Percentiles rank a stretch among this genome's conserved stretches.
Conservation (phyloP, 2,113 vertebrate genomes). For the Bufo bufo region DNA sequence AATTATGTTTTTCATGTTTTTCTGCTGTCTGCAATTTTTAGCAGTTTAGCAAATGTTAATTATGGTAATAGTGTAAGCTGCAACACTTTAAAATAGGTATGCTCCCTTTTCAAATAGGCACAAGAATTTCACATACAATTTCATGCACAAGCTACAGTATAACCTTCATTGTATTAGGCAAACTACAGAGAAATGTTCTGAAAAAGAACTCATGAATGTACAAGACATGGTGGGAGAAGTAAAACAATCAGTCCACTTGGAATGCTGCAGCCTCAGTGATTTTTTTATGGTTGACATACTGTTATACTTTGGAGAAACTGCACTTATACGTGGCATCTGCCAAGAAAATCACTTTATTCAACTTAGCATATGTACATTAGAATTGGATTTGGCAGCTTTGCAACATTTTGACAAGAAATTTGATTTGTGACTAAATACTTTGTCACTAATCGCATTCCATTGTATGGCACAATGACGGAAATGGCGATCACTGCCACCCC, state of each 20-base stretch:
- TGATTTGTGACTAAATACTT: too few species aligned
- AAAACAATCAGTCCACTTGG: background rate
- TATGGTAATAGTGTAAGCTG: background rate
- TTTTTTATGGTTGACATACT: background rate
- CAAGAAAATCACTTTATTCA: constrained; percentile 11
- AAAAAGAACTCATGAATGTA: background rate
- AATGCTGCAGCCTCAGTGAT: background rate
- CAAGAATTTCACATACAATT: background rate
- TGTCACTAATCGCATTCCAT: too few species aligned
- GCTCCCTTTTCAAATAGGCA: background rate
- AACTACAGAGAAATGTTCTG: background rate
- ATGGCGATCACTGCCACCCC: too few species aligned
- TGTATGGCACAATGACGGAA: too few species aligned
- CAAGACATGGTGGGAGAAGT: background rate
- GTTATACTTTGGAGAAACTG: background rate
- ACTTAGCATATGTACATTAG: constrained; percentile 27
- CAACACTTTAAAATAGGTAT: background rate
- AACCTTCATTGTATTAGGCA: background rate
- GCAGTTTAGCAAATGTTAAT: background rate
- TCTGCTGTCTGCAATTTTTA: background rate
- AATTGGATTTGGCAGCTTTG: background rate
- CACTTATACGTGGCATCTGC: background rate
- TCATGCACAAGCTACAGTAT: background rate
- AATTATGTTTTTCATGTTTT: background rate
- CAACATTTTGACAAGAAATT: too few species aligned